These are phyloP conservation scores for Leptinotarsa haldemani DNA, from an alignment of 2,888 invertebrate genomes.

Conservation along the genomic window DNA sequence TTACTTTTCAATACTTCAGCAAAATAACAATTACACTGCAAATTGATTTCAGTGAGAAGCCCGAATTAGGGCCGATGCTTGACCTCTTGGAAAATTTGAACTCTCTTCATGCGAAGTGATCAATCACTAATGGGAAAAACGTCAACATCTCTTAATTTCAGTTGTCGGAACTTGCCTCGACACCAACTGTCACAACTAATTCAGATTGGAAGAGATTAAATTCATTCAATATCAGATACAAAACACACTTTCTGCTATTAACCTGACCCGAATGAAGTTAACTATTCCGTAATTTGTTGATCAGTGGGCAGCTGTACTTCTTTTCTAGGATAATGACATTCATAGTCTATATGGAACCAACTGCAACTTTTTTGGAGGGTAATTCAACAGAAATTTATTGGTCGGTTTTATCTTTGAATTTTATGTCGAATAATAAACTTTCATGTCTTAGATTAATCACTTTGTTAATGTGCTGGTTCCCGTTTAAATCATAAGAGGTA, in stretches of 20 bases:
- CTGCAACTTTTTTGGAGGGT: constrained; percentile 14
- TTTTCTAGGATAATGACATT: constrained; percentile 17
- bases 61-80: no score
- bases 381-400: constrained; percentile 11
- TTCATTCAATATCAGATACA: constrained; percentile 16
- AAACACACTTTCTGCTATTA: constrained; percentile 20
- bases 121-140: neutral
- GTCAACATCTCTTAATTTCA: neutral
- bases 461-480: neutral
- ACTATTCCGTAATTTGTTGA: constrained; percentile 9
- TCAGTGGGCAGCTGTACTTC: constrained; percentile 6
- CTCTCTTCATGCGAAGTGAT: neutral
- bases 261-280: constrained; percentile 12
- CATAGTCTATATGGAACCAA: constrained; percentile 2
- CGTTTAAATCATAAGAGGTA: neutral
- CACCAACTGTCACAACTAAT: constrained; percentile 18
- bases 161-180: neutral
- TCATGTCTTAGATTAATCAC: neutral
- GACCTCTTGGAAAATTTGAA: neutral
- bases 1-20: no score
- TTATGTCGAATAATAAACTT: neutral
- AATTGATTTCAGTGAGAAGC: no score
- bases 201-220: constrained; percentile 8
- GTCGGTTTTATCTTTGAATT: neutral
- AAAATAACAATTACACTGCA: no score